Evolutionary conservation across 1,140 invertebrate species (phyloP).

Genomic region (Homalodisca vitripennis): DNA sequence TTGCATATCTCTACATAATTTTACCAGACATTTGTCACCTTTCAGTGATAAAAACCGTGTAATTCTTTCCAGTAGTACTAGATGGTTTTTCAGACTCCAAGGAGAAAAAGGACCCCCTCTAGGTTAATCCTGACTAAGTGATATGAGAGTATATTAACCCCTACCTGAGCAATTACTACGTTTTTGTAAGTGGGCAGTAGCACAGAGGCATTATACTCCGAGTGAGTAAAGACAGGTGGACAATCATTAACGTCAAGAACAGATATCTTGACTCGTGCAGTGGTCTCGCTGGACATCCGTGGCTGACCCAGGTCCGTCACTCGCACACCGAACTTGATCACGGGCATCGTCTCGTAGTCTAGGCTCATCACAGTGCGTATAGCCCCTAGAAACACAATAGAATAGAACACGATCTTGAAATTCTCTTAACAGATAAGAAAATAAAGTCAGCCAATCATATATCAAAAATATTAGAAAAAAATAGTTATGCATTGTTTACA

Average conservation of each 20-base stretch:
- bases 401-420: no score
- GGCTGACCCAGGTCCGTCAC: conserved; percentile 86
- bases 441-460: no score
- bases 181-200: conserved; percentile 77
- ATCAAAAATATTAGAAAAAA: neutral
- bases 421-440: no score
- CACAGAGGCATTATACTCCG: conserved; percentile 73
- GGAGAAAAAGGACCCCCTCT: no score
- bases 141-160: no score
- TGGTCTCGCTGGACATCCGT: conserved; percentile 69
- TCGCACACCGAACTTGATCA: conserved; percentile 78
- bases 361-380: conserved; percentile 72
- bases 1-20: no score
- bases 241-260: conserved; percentile 87
- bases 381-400: conserved; percentile 66
- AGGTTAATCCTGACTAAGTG: no score
- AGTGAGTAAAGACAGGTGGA: conserved; percentile 69
- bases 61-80: no score
- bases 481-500: conserved; percentile 17
- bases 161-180: conserved; percentile 61
- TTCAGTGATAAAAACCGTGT: no score
- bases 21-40: no score
- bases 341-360: conserved; percentile 74
- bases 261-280: conserved; percentile 69
- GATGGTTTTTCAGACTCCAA: no score